Conservation (phyloP, 2,888 invertebrate species). For the Aleiodes leptofemur region DNA sequence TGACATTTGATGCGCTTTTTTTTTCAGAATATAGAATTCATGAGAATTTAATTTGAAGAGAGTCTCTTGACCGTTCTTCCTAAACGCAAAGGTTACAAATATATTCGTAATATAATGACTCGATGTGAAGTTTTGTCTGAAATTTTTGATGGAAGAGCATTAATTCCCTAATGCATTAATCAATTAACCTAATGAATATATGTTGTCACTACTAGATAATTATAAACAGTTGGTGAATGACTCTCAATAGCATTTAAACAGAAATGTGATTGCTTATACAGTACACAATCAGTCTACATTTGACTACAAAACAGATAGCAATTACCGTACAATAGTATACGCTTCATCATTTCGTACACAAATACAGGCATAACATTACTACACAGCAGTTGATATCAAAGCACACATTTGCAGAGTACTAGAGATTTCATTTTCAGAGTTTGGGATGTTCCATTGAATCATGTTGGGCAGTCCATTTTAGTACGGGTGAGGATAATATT, state of each 20-base stretch:
- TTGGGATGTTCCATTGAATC: conserved; percentile 13
- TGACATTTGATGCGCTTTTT: too few relatives aligned
- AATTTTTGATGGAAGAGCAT: neutral
- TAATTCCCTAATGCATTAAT: conserved; percentile 22
- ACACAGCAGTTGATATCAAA: neutral
- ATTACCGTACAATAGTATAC: conserved; percentile 14
- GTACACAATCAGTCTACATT: conserved; percentile 25
- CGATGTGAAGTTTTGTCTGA: too few relatives aligned
- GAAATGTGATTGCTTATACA: conserved; percentile 13
- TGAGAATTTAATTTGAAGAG: too few relatives aligned
- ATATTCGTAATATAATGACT: too few relatives aligned
- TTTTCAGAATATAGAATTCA: too few relatives aligned
- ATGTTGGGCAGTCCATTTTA: conserved; percentile 4
- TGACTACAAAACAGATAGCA: conserved; percentile 8
- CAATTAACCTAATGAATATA: conserved; percentile 25
- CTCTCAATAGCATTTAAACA: conserved; percentile 4
- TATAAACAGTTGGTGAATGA: neutral
- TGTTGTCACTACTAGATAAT: conserved; percentile 4
- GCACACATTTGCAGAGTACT: neutral
- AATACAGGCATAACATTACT: conserved; percentile 15
- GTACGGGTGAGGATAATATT: neutral
- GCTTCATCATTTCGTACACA: conserved; percentile 20
- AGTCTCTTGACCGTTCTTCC: too few relatives aligned
- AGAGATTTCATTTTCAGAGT: too few relatives aligned
- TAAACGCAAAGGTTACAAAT: too few relatives aligned